These are phyloP conservation scores for Achroia grisella DNA, from an alignment of 1,140 invertebrate species.

Conservation along the genomic window DNA sequence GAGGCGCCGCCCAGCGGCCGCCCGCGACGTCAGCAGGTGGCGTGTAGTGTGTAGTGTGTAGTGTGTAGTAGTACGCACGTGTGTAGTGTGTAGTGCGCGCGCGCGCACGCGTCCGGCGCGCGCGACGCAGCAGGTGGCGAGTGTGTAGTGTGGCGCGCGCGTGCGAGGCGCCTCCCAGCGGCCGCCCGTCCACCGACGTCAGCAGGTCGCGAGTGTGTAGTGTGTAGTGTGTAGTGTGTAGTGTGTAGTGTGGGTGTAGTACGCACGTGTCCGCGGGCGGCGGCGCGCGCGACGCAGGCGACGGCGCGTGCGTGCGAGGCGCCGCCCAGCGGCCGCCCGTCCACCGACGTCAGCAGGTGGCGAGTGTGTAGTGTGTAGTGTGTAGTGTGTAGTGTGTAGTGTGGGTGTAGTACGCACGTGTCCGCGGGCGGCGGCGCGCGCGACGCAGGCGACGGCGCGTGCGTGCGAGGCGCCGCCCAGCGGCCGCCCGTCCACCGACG, in stretches of 20 bases:
- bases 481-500: slow-evolving; percentile 89
- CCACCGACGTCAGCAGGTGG: slow-evolving; percentile 93
- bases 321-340: slow-evolving; percentile 87
- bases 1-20: no score
- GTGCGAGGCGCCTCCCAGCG: slow-evolving; percentile 90
- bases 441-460: no score
- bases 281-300: slow-evolving; percentile 89
- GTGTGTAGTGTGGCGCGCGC: slow-evolving; percentile 91
- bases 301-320: slow-evolving; percentile 93
- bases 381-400: no score
- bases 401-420: no score
- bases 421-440: no score
- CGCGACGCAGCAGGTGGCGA: no score
- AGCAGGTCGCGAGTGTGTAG: slow-evolving; percentile 93
- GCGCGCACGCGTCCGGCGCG: slow-evolving; percentile 86
- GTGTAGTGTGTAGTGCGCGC: slow-evolving; percentile 81
- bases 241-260: no score
- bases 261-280: slow-evolving; percentile 82
- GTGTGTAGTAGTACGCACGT: no score
- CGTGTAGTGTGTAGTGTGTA: no score
- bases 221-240: no score
- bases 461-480: slow-evolving; percentile 89
- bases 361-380: no score
- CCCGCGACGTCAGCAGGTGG: no score
- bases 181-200: slow-evolving; percentile 87